phyloP scores from a whole-genome alignment of 2,113 vertebrate species.

The Syngnathus floridae region DNA sequence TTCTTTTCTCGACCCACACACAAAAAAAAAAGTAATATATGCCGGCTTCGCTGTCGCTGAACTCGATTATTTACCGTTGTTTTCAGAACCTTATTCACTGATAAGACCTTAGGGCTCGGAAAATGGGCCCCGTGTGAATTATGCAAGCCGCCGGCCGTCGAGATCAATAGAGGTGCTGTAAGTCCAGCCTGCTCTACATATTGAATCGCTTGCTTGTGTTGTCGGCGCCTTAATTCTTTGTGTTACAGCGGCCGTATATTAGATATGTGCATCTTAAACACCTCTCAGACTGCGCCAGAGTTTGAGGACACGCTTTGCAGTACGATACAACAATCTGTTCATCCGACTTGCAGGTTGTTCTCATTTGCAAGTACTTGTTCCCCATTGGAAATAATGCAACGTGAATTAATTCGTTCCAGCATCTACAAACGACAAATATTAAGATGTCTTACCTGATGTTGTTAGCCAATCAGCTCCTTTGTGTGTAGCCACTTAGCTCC shows the following conservation, averaged over 20 bases:
- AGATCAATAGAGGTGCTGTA: slow-evolving; percentile 52
- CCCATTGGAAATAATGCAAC: neutral
- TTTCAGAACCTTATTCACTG: slow-evolving; percentile 16
- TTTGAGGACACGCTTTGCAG: slow-evolving; percentile 6
- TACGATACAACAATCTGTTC: neutral
- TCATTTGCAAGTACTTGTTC: neutral
- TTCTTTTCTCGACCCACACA: neutral
- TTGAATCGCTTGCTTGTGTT: slow-evolving; percentile 37
- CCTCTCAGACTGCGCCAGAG: slow-evolving; percentile 14
- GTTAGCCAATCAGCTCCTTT: neutral
- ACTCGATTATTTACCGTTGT: slow-evolving; percentile 14
- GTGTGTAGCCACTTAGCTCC: neutral
- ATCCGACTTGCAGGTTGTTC: neutral
- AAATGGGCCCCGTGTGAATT: slow-evolving; percentile 35
- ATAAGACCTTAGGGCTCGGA: slow-evolving; percentile 12
- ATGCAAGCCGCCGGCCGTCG: slow-evolving; percentile 32
- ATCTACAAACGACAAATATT: neutral
- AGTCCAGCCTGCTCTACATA: slow-evolving; percentile 39
- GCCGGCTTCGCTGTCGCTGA: neutral
- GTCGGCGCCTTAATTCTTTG: slow-evolving; percentile 46
- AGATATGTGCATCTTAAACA: slow-evolving; percentile 5
- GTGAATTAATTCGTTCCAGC: neutral
- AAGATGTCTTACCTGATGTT: neutral
- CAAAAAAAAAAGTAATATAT: neutral
- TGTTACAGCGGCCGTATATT: slow-evolving; percentile 23